Conservation (phyloP, 2,888 invertebrate genomes). For the Diarsia mendica region DNA sequence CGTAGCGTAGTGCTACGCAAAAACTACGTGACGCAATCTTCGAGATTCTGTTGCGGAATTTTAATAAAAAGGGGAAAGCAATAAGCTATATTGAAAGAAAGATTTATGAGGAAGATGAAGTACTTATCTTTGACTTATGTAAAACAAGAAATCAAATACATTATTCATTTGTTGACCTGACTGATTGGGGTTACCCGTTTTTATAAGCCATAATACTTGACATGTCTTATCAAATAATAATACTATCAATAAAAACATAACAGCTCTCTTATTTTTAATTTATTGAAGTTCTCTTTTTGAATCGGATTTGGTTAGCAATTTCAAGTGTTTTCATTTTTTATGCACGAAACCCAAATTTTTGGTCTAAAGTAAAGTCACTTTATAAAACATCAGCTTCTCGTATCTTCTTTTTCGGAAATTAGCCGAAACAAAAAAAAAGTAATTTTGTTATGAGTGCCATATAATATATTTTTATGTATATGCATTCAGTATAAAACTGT, state of each 20-base stretch:
- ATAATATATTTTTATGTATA: no score
- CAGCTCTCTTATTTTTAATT: not conserved
- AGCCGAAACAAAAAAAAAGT: no score
- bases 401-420: no score
- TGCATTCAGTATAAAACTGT: no score
- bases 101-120: not conserved
- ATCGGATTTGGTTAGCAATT: no score
- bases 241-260: not conserved
- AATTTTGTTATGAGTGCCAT: no score
- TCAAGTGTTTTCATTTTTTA: no score
- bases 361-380: no score
- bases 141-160: not conserved
- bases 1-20: slow-evolving; percentile 61
- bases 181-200: not conserved
- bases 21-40: slow-evolving; percentile 35
- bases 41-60: slow-evolving; percentile 17
- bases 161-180: not conserved
- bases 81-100: slow-evolving; percentile 17
- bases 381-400: no score
- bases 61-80: slow-evolving; percentile 22
- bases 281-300: not conserved
- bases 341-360: no score
- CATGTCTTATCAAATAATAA: not conserved
- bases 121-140: not conserved
- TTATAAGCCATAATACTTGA: not conserved